Evolutionary conservation across 2,888 invertebrate species (phyloP).

Genomic region (Platypus cylindrus): DNA sequence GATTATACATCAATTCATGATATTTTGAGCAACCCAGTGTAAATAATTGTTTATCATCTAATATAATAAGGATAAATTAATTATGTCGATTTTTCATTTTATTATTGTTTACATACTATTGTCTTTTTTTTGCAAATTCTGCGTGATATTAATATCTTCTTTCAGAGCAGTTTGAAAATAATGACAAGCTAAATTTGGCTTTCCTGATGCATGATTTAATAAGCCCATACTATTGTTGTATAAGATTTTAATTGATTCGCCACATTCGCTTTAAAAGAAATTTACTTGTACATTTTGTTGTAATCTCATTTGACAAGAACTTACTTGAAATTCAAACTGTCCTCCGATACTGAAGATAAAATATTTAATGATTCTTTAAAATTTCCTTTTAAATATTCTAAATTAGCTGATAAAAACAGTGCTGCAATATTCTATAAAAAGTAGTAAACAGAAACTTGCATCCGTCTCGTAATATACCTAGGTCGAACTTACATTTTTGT

Average conservation of each 20-base stretch:
- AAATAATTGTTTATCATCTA: constrained; percentile 44
- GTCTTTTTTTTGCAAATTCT: constrained; percentile 30
- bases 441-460: no score
- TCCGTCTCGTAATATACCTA: no score
- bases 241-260: constrained; percentile 48
- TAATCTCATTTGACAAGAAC: constrained; percentile 10
- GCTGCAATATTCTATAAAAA: constrained; percentile 39
- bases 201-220: constrained; percentile 66
- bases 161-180: constrained; percentile 69
- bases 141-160: constrained; percentile 46
- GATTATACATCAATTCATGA: constrained; percentile 62
- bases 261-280: constrained; percentile 37
- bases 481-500: constrained; percentile 31
- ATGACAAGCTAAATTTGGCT: constrained; percentile 66
- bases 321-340: constrained; percentile 37
- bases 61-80: constrained; percentile 8
- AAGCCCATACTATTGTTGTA: constrained; percentile 76
- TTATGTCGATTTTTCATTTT: neutral
- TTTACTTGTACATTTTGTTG: constrained; percentile 8
- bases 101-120: constrained; percentile 10
- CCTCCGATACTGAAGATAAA: constrained; percentile 37
- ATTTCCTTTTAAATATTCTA: constrained; percentile 52
- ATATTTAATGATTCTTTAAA: constrained; percentile 48
- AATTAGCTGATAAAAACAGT: constrained; percentile 47
- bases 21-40: constrained; percentile 47